Evolutionary conservation across 2,888 invertebrate genomes (phyloP).

Genomic region (Eudiplozoon nipponicum): DNA sequence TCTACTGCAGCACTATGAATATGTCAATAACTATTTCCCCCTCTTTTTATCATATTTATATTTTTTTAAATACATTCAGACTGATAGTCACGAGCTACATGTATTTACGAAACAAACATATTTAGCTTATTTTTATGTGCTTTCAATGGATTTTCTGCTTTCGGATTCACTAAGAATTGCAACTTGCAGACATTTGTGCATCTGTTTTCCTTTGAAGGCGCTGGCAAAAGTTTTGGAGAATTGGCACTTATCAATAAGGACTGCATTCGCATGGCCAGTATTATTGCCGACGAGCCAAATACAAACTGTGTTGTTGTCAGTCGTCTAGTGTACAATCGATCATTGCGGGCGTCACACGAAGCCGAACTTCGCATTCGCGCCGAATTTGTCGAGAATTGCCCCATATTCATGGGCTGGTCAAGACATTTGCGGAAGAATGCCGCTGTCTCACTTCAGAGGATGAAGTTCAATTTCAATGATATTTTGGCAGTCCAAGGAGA

Average conservation of each 20-base stretch:
- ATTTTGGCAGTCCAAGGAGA: constrained; percentile 22
- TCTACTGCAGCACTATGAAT: no score
- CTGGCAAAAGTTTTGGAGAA: constrained; percentile 24
- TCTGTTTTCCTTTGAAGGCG: constrained; percentile 18
- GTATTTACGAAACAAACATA: no score
- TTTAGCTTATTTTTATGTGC: no score
- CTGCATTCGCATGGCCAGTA: constrained; percentile 21
- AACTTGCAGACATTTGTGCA: no score
- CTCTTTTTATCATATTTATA: no score
- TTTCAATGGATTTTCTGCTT: no score
- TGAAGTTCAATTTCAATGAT: constrained; percentile 19
- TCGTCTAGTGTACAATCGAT: constrained; percentile 21
- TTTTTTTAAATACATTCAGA: no score
- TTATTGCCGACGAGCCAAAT: constrained; percentile 21
- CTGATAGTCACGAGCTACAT: no score
- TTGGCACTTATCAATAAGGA: constrained; percentile 22
- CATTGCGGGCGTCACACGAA: constrained; percentile 21
- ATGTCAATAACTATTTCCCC: no score
- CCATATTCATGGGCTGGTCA: constrained; percentile 21
- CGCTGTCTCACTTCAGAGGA: constrained; percentile 23
- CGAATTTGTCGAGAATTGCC: constrained; percentile 20
- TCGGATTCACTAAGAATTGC: no score
- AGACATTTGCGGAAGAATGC: constrained; percentile 20
- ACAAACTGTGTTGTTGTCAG: constrained; percentile 21
- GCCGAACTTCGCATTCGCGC: constrained; percentile 21